Evolutionary conservation across 2,113 vertebrate genomes (phyloP).

Genomic region (Otis tarda): DNA sequence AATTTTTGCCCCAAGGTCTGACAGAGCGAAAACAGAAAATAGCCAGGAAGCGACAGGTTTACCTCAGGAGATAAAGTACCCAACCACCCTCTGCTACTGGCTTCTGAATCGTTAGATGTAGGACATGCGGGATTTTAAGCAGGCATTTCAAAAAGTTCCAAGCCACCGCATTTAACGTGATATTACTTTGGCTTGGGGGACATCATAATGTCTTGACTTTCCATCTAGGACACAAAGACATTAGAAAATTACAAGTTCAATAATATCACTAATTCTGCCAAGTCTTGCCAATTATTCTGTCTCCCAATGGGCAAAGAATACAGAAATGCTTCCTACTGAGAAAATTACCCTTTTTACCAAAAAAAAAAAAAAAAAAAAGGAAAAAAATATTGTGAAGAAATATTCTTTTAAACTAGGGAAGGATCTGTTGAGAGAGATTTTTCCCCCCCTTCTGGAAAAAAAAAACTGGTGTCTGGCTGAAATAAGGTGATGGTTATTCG

Average conservation of each 20-base stretch:
- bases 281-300: constrained; percentile 30
- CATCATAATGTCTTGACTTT: constrained; percentile 55
- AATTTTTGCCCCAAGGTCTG: background rate
- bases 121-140: background rate
- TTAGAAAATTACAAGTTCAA: constrained; percentile 40
- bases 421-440: background rate
- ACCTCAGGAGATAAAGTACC: background rate
- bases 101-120: background rate
- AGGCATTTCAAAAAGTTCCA: background rate
- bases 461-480: background rate
- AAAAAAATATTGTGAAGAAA: background rate
- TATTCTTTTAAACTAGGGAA: background rate
- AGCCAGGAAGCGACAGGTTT: background rate
- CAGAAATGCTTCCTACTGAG: background rate
- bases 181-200: constrained; percentile 23
- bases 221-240: constrained; percentile 10
- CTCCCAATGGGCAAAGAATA: constrained; percentile 3
- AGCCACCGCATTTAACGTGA: background rate
- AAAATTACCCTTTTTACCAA: background rate
- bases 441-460: background rate
- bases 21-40: background rate
- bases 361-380: background rate
- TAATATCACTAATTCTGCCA: constrained; percentile 48
- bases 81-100: background rate
- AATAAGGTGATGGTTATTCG: background rate